Evolutionary conservation across 2,113 vertebrate genomes (phyloP), one percentile per base, ranked within the genome.

Genomic region (Gulo gulo): DNA sequence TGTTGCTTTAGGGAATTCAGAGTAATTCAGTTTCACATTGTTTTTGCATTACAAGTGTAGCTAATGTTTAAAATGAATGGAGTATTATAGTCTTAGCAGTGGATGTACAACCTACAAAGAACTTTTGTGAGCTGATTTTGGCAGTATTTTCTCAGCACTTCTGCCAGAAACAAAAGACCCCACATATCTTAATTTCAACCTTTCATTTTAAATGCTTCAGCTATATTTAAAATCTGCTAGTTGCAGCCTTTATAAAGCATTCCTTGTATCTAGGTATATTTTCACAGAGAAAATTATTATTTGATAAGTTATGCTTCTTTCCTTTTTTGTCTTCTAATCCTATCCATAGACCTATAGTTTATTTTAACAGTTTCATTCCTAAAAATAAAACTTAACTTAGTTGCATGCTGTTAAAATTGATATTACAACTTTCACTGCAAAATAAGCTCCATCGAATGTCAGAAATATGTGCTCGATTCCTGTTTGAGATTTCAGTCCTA

Each of bases 81-180:
- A 42, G 91, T 92, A 91, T 98, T 99, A 96, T 98, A 91, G 47
- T 91, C 82, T 87, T 90, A 78, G 96, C 74, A 92, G 94, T 97
- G 61, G 94, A 98, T 95, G 57, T 97, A 94, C 92, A 95, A 97
- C 85, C 61, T 4, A 98, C 98, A 99, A 98, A 98, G 98, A 95
- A 82, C 63, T 34, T 97, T 97, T 99, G 97, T 98, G 69, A 84
- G 74, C 78, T 61, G 79, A 73, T 80, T 92, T 95, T 74, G 97
- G 88, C 95, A 59, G 34, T 86, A 84, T 87, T 98, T 97, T 97
- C 90, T 98, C 94, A 98, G 92, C 67, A 7, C 61, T 93, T 96
- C 63, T 86, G 85, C 93, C 90, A 29, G 91, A 98, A 97, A 98
- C 85, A 94, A 90, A 45, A 81, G 36, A 10, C 1, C n/a, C 10